A percentile compares a stretch with the other conserved stretches of the same genome.
These are phyloP conservation scores for Pomacea maculata DNA, from an alignment of 1,140 invertebrate species.

Conservation along the genomic window DNA sequence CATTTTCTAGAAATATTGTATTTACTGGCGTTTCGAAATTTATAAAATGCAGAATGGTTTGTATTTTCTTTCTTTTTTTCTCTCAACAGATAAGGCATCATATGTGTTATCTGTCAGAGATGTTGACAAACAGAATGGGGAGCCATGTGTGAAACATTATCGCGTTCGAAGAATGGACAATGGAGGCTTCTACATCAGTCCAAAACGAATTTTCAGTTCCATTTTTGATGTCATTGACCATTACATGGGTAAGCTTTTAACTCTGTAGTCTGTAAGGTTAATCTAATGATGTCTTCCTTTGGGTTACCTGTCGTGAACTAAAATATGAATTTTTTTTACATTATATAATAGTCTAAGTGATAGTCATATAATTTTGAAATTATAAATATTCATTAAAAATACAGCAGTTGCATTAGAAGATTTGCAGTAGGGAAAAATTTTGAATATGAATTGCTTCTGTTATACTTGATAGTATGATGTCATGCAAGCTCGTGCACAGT, in stretches of 20 bases:
- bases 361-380: background rate
- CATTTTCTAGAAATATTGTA: background rate
- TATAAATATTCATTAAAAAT: background rate
- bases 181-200: constrained; percentile 79
- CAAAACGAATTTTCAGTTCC: constrained; percentile 83
- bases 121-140: constrained; percentile 26
- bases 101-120: constrained; percentile 59
- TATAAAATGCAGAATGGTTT: too few species aligned
- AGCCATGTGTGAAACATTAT: constrained; percentile 88
- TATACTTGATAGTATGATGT: too few species aligned
- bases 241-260: constrained; percentile 80
- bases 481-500: too few species aligned
- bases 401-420: too few species aligned
- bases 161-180: constrained; percentile 95
- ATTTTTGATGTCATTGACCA: constrained; percentile 90
- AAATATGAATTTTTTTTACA: too few species aligned
- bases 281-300: too few species aligned
- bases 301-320: too few species aligned
- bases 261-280: background rate
- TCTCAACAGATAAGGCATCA: constrained; percentile 49
- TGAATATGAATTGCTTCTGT: too few species aligned
- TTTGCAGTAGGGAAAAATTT: too few species aligned
- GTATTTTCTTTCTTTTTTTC: background rate
- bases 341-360: background rate
- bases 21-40: background rate